A percentile compares a stretch with the other conserved stretches of the same genome.
These are phyloP conservation scores for Etheostoma spectabile DNA, from an alignment of 2,113 vertebrate genomes.

Conservation along the genomic window DNA sequence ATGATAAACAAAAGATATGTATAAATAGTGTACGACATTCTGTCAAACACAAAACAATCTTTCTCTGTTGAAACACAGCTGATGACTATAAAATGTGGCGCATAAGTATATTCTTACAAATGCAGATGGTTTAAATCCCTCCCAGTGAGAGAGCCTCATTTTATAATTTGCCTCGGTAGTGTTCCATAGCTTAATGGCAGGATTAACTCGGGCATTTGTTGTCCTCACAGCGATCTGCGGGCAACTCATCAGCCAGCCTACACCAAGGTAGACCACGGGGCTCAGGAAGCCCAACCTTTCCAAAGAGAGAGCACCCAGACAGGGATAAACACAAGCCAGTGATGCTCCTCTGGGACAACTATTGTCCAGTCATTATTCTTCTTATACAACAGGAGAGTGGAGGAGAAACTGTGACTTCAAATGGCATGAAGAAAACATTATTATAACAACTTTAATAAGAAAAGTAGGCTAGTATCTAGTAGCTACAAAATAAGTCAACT, in stretches of 20 bases:
- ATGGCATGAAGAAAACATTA: background rate
- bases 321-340: conserved; percentile 24
- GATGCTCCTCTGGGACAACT: conserved; percentile 13
- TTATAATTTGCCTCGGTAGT: conserved; percentile 19
- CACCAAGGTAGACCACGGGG: conserved; percentile 6
- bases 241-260: conserved; percentile 41
- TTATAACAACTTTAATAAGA: background rate
- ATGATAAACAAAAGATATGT: background rate
- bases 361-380: conserved; percentile 28
- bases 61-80: background rate
- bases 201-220: conserved; percentile 39
- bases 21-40: background rate
- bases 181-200: conserved; percentile 25
- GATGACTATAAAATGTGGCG: background rate
- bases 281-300: conserved; percentile 29
- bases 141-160: conserved; percentile 13
- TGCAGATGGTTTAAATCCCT: conserved; percentile 18
- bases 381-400: background rate
- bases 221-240: conserved; percentile 45
- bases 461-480: background rate
- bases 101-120: background rate
- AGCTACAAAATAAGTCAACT: background rate
- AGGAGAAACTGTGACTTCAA: conserved; percentile 11
- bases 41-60: background rate
- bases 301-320: conserved; percentile 22